phyloP scores from a whole-genome alignment of 2,113 vertebrate species.

The Urocolius indicus region DNA sequence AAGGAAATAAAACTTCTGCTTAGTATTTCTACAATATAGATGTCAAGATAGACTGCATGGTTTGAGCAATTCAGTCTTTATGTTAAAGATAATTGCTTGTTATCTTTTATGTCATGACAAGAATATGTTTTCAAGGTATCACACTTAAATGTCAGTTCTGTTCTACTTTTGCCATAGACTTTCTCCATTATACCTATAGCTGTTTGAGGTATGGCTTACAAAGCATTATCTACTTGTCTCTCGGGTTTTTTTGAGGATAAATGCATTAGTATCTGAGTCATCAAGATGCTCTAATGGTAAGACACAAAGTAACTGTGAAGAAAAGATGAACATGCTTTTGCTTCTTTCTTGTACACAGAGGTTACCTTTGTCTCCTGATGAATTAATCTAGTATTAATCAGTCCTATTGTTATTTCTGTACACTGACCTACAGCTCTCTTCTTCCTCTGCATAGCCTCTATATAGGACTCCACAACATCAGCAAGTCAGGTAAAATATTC shows the following conservation, averaged over 20 bases:
- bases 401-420: background rate
- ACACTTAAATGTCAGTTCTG: background rate
- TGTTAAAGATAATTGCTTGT: background rate
- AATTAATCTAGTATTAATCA: background rate
- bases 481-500: background rate
- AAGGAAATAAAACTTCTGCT: background rate
- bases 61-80: background rate
- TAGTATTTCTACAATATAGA: background rate
- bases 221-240: background rate
- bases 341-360: background rate
- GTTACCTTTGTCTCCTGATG: background rate
- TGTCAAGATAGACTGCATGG: background rate
- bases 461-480: background rate
- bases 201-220: background rate
- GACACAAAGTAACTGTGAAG: background rate
- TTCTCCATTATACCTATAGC: background rate
- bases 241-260: background rate
- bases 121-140: background rate
- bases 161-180: background rate
- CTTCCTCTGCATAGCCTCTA: background rate
- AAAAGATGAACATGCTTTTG: background rate
- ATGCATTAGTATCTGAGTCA: background rate
- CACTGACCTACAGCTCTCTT: background rate
- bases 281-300: background rate
- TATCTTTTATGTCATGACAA: background rate